phyloP scores from a whole-genome alignment of 1,140 invertebrate species.

The Hyphantria cunea region DNA sequence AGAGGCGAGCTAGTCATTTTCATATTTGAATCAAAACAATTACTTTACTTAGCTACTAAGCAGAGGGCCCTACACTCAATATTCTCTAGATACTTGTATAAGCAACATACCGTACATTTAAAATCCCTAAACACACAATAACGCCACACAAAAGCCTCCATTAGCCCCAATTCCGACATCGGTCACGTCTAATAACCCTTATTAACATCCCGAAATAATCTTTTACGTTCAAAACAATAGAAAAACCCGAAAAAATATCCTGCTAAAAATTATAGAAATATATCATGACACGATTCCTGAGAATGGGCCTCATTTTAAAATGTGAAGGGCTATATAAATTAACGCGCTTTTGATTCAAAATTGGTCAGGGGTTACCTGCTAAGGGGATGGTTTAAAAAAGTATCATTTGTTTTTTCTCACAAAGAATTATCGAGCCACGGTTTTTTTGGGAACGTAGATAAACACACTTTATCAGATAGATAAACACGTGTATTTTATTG shows the following conservation, averaged over 20 bases:
- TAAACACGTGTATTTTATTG: slow-evolving; percentile 9
- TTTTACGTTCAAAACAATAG: slow-evolving; percentile 15
- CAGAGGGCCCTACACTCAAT: neutral
- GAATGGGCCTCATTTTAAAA: neutral
- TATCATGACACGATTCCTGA: neutral
- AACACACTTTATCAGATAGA: slow-evolving; percentile 1
- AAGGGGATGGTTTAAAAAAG: slow-evolving; percentile 12
- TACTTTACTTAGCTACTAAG: too few relatives aligned
- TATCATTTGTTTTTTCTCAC: neutral
- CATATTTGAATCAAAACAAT: too few relatives aligned
- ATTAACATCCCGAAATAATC: slow-evolving; percentile 21
- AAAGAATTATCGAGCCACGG: slow-evolving; percentile 4
- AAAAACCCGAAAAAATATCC: slow-evolving; percentile 1
- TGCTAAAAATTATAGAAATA: neutral
- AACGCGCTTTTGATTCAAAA: slow-evolving; percentile 27
- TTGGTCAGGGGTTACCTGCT: slow-evolving; percentile 25
- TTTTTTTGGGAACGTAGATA: slow-evolving; percentile 17
- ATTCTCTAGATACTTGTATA: too few relatives aligned
- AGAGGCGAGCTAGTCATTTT: too few relatives aligned
- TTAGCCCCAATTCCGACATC: slow-evolving; percentile 8
- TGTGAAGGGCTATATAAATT: slow-evolving; percentile 18
- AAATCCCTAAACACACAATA: neutral
- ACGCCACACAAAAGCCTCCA: neutral
- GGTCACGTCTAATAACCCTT: slow-evolving; percentile 20
- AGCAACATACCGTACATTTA: neutral